phyloP scores from a whole-genome alignment of 2,888 invertebrate species.

The Lissocephala sabroskyi region DNA sequence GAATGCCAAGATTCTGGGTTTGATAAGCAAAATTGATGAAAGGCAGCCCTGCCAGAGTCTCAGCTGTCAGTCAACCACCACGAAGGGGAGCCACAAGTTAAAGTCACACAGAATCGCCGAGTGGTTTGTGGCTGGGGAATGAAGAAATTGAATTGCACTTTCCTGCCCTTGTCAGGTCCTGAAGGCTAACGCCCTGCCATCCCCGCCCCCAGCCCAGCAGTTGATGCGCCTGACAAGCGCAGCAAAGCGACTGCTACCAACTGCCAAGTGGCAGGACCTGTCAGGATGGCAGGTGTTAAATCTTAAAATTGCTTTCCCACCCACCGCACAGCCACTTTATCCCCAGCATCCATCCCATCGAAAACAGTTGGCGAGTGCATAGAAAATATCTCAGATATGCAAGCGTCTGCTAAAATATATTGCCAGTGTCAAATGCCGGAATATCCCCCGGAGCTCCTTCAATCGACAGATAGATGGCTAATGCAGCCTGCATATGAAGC shows the following conservation, averaged over 20 bases:
- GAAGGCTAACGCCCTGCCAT: neutral
- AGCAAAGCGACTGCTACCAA: conserved; percentile 6
- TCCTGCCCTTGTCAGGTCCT: conserved; percentile 18
- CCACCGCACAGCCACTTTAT: neutral
- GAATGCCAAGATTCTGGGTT: conserved; percentile 4
- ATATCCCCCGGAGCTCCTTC: too few species aligned
- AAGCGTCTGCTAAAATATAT: conserved; percentile 53
- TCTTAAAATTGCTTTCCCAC: conserved; percentile 43
- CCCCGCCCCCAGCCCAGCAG: conserved; percentile 17
- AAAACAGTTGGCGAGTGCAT: conserved; percentile 15
- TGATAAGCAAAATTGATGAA: conserved; percentile 7
- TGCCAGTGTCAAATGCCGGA: conserved; percentile 45
- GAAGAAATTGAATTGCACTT: conserved; percentile 45
- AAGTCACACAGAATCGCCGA: too few species aligned
- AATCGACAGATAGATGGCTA: too few species aligned
- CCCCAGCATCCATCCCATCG: neutral
- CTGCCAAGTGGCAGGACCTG: neutral
- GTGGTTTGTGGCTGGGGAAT: too few species aligned
- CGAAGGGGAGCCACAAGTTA: too few species aligned
- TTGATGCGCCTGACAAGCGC: conserved; percentile 18
- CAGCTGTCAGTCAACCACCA: too few species aligned
- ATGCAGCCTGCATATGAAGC: too few species aligned
- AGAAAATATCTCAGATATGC: conserved; percentile 55
- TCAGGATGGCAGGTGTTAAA: conserved; percentile 43
- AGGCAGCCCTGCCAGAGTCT: neutral